A percentile compares a stretch with the other conserved stretches of the same genome.
Conservation (phyloP, 2,888 invertebrate genomes). For the Diplazon laetatorius region DNA sequence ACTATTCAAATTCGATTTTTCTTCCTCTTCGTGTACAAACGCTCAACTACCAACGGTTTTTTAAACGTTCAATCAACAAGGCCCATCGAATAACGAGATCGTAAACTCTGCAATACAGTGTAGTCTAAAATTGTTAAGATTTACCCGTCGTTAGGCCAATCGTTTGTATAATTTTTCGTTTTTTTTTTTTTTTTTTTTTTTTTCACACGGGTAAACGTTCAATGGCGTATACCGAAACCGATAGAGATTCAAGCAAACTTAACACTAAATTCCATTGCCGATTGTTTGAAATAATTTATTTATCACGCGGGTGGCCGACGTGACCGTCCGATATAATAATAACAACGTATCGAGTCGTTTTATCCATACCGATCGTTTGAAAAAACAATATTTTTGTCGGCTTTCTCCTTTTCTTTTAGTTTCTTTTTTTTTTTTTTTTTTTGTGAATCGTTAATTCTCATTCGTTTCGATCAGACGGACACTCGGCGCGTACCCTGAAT, state of each 20-base stretch:
- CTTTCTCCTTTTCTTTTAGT: slow-evolving; percentile 31
- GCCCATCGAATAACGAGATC: slow-evolving; percentile 61
- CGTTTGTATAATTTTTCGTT: slow-evolving; percentile 22
- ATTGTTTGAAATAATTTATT: slow-evolving; percentile 51
- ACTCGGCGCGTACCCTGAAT: slow-evolving; percentile 64
- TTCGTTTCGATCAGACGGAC: slow-evolving; percentile 54
- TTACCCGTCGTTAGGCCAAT: slow-evolving; percentile 57
- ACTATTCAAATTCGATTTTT: background rate
- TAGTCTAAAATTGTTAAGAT: slow-evolving; percentile 54
- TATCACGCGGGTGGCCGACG: slow-evolving; percentile 58
- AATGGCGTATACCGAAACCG: slow-evolving; percentile 59
- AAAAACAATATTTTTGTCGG: slow-evolving; percentile 51
- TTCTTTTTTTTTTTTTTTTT: slow-evolving; percentile 3
- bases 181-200: slow-evolving; percentile 17
- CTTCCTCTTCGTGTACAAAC: slow-evolving; percentile 23
- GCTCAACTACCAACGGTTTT: slow-evolving; percentile 18
- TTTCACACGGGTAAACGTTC: slow-evolving; percentile 21
- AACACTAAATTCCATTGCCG: slow-evolving; percentile 61
- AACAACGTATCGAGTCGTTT: slow-evolving; percentile 1
- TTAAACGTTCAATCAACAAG: slow-evolving; percentile 56
- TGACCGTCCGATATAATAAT: slow-evolving; percentile 36
- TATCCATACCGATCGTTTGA: slow-evolving; percentile 31
- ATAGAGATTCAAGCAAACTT: slow-evolving; percentile 66
- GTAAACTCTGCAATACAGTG: slow-evolving; percentile 64
- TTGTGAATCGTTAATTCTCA: background rate